Base-by-base conservation (phyloP, 1,140 invertebrate species). In the Drosophila nannoptera region DNA sequence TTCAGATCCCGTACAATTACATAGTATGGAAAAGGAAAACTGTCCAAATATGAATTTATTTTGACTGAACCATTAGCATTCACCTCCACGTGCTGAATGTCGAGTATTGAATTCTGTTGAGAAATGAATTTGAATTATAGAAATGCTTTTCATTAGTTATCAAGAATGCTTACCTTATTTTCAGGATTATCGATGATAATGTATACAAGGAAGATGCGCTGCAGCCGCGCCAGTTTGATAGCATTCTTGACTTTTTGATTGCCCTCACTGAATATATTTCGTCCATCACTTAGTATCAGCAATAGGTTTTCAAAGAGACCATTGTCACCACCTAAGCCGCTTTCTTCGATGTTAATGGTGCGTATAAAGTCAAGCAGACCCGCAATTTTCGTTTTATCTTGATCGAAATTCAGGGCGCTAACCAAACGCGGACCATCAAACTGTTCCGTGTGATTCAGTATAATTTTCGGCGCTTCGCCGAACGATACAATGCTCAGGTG, bases 21-120 rank as follows among this genome's bases (percentile, higher is more conserved):
- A 89, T 99, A 99, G 91, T 98, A 99, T n/a, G 98, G 97, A 88
- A 99, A 99, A 5, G 98, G 98, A 90, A 99, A 99, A 67, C 92
- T 93, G 75, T 99, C 97, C 92, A 99, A 94, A 89, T 99, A 99
- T 2, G 90, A 90, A 33, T 90, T 88, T 42, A 92, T 63, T 73
- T 76, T 69, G 86, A 89, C 53, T 80, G 93, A 90, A 90, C 95
- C 90, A 67, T 92, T 90, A 69, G 92, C 91, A 87, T 92, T 92
- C 77, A 97, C 94, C 6, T 94, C 88, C 11, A 96, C 93, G 76
- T 94, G 92, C 73, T 94, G 92, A 69, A 99, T 97, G 83, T 99
- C 97, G 80, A 98, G 91, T 83, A 99, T 97, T 2, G 97, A 99
- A 89, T 96, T 93, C 93, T 95, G 84, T 91, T 93, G 74, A 76